Base-by-base conservation (phyloP, 92 coral and sea anemone genomes). In the Virgularia gustaviana region DNA sequence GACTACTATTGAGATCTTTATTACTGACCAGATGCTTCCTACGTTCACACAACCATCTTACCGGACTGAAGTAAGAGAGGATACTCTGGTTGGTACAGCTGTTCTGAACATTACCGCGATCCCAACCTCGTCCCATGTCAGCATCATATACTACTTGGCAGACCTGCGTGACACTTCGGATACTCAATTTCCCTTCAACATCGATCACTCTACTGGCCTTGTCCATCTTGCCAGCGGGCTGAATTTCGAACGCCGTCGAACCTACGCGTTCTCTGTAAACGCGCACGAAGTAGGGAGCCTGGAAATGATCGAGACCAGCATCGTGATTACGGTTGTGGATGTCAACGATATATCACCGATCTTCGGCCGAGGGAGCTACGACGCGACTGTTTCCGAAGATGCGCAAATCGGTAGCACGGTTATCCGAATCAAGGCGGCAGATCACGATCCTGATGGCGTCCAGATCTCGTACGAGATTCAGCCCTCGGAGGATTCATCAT, bases 381-480 rank as follows among this genome's bases (percentile, higher is more conserved):
- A 70, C 13, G 78, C 81, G 25, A 66, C 76, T 23, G 85, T 91
- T 9, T 44, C 77, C 25, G 97, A 91, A 70, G 78, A 84, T 49
- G 89, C 77, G 15, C 75, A 80, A 18, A 16, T 83, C 24, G 89
- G 87, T 0, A 37, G 80, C 15, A 72, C 62, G 2, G 92, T 82
- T 16, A 81, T 91, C 63, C 87, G 83, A 4, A 54, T 89, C n/a
- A 70, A 78, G n/a, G 97, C 97, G 22, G 86, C 81, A 22, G 97
- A 91, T 71, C 35, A 84, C 54, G 97, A 91, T 68, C 81, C 88
- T 15, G 60, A 35, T 24, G 49, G 47, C 15, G 59, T 37, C 11
- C 23, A n/a, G 19, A 61, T 38, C 2, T 13, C 29, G 4, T 61
- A 61, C 51, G 47, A 59, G 23, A 41, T 53, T 16, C 16, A 63